Evolutionary conservation across 2,888 invertebrate genomes (phyloP), one percentile per base, ranked within the genome.

Genomic region (Toxonevra muliebris): DNA sequence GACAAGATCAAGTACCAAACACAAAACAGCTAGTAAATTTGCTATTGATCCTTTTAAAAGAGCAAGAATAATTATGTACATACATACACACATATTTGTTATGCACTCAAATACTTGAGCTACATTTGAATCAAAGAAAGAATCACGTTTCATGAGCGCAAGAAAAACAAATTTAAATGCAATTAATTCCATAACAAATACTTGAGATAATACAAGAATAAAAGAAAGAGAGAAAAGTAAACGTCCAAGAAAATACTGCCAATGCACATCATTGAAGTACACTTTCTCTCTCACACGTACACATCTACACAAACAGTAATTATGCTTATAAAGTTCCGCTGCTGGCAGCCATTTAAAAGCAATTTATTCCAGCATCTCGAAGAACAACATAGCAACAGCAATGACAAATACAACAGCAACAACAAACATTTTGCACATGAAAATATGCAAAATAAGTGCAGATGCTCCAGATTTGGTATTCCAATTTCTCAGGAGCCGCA

Each of bases 381-480:
- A 30, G 30, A 30, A 30, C 30, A 30, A 30, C 30, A 30, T 30
- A 30, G 30, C 30, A 7, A 7, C 30, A 30, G 30, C 30, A 30
- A 30, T 30, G 30, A 7, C 30, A 30, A 30, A 30, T 7, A 30
- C 30, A 30, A 30, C 30, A 30, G 7, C 30, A 30, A 30, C 30
- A 30, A 30, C 30, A 30, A 30, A 30, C 72, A 69, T 19, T 71
- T 69, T 75, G 77, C 77, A 15, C 52, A 61, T 52, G 61, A 20
- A 61, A 63, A 63, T 79, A 77, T 77, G 79, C 79, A 75, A 78
- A 78, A 77, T 76, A 74, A 76, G 70, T 77, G 78, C 79, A 77
- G 79, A 79, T 77, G 77, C 77, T 79, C 77, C 77, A 77, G 77
- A 79, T 77, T 79, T 78, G 74, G 76, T 48, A 78, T 77, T 79